phyloP scores from a whole-genome alignment of 2,888 invertebrate genomes.

The Horisme vitalbata region DNA sequence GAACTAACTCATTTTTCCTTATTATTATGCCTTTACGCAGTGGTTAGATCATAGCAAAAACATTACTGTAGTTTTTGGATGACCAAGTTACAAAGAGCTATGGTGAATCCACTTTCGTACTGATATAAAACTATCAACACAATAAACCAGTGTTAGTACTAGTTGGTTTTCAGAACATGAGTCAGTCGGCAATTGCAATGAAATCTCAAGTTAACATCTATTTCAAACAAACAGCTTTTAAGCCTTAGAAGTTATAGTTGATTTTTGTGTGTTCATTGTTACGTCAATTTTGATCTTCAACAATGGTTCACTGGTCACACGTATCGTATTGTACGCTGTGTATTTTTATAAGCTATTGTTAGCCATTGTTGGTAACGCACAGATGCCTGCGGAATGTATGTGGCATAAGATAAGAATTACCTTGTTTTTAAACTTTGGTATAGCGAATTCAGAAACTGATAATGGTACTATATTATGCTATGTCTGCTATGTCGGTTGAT shows the following conservation, averaged over 20 bases:
- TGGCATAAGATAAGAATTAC: no score
- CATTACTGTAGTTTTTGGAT: not conserved
- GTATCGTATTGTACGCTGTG: conserved; percentile 35
- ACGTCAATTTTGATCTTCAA: conserved; percentile 22
- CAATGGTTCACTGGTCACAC: conserved; percentile 39
- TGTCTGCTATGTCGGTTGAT: no score
- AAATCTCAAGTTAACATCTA: not conserved
- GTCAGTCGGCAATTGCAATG: conserved; percentile 3
- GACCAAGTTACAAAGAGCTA: not conserved
- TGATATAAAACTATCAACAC: not conserved
- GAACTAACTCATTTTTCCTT: not conserved
- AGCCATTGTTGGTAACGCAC: conserved; percentile 24
- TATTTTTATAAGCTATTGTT: conserved; percentile 40
- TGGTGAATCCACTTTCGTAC: not conserved
- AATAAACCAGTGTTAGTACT: not conserved
- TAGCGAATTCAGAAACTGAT: no score
- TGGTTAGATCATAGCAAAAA: not conserved
- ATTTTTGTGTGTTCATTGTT: conserved; percentile 8
- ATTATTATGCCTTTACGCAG: not conserved
- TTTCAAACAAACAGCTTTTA: conserved; percentile 4
- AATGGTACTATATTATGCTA: no score
- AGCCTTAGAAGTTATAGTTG: not conserved
- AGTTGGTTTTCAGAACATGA: not conserved
- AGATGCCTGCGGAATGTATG: conserved; percentile 11
- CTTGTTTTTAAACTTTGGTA: no score